Conservation (phyloP, 2,797 vertebrate genomes). For the Carapus acus region DNA sequence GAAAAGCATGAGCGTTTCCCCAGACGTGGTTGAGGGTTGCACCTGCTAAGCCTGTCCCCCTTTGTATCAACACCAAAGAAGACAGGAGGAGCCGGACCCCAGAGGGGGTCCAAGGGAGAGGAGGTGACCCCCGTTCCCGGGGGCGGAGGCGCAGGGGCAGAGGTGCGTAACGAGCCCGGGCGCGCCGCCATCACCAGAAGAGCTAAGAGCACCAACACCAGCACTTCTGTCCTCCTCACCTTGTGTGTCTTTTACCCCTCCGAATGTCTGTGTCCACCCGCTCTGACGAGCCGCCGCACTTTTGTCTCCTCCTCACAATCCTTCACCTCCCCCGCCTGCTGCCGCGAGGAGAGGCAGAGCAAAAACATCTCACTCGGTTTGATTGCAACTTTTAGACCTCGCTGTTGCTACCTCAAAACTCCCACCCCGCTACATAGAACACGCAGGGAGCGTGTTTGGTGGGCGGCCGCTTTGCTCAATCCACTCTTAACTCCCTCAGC, state of each 20-base stretch:
- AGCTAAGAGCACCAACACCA: slow-evolving; percentile 62
- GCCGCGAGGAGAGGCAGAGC: slow-evolving; percentile 48
- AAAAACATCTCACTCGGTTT: slow-evolving; percentile 36
- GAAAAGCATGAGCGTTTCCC: slow-evolving; percentile 43
- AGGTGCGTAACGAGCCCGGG: slow-evolving; percentile 72
- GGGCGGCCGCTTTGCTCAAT: background rate
- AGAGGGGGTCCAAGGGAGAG: slow-evolving; percentile 73
- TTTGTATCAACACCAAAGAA: slow-evolving; percentile 74
- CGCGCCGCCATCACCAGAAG: slow-evolving; percentile 57
- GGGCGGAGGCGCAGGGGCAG: slow-evolving; percentile 70
- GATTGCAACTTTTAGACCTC: slow-evolving; percentile 29
- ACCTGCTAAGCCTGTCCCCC: slow-evolving; percentile 69
- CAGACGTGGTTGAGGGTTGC: slow-evolving; percentile 36
- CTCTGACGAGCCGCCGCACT: slow-evolving; percentile 49
- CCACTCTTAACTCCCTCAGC: too few species aligned
- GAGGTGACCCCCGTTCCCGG: slow-evolving; percentile 74
- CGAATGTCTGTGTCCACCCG: slow-evolving; percentile 52
- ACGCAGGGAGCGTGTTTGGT: background rate
- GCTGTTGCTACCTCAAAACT: slow-evolving; percentile 27
- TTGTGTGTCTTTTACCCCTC: slow-evolving; percentile 57
- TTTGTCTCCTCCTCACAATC: slow-evolving; percentile 45
- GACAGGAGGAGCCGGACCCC: slow-evolving; percentile 67
- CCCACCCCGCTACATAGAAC: slow-evolving; percentile 16
- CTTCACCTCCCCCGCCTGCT: slow-evolving; percentile 40
- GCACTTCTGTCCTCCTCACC: slow-evolving; percentile 57